Base-by-base conservation (phyloP, 2,797 vertebrate genomes). In the Smutsia temminckii region DNA sequence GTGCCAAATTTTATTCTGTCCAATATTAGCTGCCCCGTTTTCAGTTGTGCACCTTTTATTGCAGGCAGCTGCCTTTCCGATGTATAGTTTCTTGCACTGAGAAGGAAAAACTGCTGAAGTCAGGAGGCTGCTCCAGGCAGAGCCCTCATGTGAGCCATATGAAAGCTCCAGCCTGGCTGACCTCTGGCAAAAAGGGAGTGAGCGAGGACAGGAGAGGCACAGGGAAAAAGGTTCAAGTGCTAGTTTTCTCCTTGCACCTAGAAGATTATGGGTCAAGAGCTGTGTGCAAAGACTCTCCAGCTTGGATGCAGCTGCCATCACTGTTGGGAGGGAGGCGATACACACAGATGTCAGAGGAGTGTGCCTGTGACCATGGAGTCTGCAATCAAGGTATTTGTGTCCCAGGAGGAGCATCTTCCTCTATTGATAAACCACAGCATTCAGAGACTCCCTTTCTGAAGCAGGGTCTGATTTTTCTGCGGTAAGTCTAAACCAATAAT, bases 221-320 rank as follows among this genome's bases (percentile, higher is more conserved):
- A 61, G 92, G 71, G 77, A 75, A 18, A 95, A 74, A 95, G 10
- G 71, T 66, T 92, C 34, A 49, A 93, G 92, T 17, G 83, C 34
- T 0, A 57, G 53, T 84, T 96, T 88, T 89, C 96, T 96, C 72
- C 68, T 46, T 63, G 92, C 88, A 95, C 92, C 94, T 32, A 20
- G 95, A 88, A 95, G 95, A 98, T 98, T 78, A 99, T 99, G 99
- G 99, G 99, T 97, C 98, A 98, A 64, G 92, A 95, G n/a, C 94
- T 98, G 95, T 99, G 98, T 95, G 55, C 98, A 74, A 98, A 97
- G 72, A 97, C 97, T 57, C 83, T 96, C 40, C 97, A 96, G 75
- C 88, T 96, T 23, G 95, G 89, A 85, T 98, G 98, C 97, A 98
- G 98, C 97, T 98, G 98, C 97, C 98, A 98, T 95, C 97, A 95